Evolutionary conservation across 2,797 vertebrate genomes (phyloP).

Genomic region (Sebastiscus albofasciatus): DNA sequence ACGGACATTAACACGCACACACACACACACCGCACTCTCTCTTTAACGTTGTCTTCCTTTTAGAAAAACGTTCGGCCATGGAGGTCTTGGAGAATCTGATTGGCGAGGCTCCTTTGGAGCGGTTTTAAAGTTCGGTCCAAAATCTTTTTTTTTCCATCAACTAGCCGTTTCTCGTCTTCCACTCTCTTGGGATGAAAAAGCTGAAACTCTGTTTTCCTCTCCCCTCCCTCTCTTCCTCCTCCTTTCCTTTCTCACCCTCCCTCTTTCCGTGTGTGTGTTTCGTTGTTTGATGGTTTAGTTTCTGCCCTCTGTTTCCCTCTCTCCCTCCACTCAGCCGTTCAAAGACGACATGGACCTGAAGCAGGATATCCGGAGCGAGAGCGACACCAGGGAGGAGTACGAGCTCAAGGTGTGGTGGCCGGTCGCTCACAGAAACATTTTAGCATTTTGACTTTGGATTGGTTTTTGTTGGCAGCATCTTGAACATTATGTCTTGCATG

Average conservation of each 20-base stretch:
- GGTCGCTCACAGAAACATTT: background rate
- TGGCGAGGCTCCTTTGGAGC: conserved; percentile 7
- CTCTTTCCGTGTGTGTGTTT: conserved; percentile 81
- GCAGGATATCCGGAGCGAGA: conserved; percentile 92
- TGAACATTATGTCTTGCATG: conserved; percentile 31
- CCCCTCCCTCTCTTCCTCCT: conserved; percentile 72
- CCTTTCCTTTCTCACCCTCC: conserved; percentile 72
- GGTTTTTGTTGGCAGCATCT: background rate
- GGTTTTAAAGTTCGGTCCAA: conserved; percentile 34
- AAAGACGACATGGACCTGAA: conserved; percentile 97
- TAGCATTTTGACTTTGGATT: background rate
- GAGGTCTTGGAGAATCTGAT: conserved; percentile 40
- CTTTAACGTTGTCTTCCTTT: conserved; percentile 43
- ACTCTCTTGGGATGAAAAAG: conserved; percentile 70
- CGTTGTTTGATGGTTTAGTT: conserved; percentile 88
- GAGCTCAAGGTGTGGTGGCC: conserved; percentile 90
- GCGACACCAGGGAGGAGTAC: conserved; percentile 92
- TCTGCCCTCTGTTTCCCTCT: conserved; percentile 88
- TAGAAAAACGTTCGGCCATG: background rate
- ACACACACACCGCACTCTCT: background rate
- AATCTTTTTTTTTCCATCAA: conserved; percentile 15
- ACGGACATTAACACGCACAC: background rate
- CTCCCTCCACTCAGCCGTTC: conserved; percentile 90
- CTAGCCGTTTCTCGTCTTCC: conserved; percentile 66
- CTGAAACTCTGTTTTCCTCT: conserved; percentile 85